Evolutionary conservation across 1,140 invertebrate species (phyloP), one percentile per base, ranked within the genome.

Genomic region (Temnothorax longispinosus): DNA sequence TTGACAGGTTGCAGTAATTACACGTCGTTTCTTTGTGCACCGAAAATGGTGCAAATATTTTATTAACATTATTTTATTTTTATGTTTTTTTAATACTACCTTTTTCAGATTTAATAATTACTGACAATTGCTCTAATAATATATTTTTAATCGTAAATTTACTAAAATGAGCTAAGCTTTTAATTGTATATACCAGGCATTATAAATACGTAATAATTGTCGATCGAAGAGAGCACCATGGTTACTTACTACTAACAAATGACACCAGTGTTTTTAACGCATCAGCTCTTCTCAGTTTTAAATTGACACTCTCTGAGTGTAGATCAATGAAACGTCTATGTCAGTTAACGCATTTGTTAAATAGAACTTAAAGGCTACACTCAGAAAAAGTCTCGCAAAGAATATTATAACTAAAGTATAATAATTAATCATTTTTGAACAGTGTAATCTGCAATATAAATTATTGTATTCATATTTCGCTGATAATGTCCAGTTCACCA

Each of bases 141-240:
- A 58, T 27, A 21, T 58, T 58, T 21, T 58, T 8, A 11, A 27
- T 58, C 10, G 8, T 8, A 21, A 27, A 27, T 27, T 27, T 27
- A 27, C 27, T 27, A 27, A 27, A 27, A 27, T 27, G 27, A 1
- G 1, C 27, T 27, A 27, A 27, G 27, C 27, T 27, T 27, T 27
- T 27, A 27, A 27, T 27, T 27, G 27, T 27, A 27, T 27, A 27
- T 27, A 56, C n/a, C 54, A 58, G 10, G 15, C 0, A 32, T 60
- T 11, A 65, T 7, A 11, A 65, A 21, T 18, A 41, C 18, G n/a
- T 65, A 64, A 64, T 38, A 5, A 67, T 21, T 38, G 11, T 2
- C n/a, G 64, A 67, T 67, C 64, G 64, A 67, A 27, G 27, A 67
- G 64, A 67, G 11, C 64, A 67, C 64, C 64, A 67, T 67, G 64